phyloP scores from a whole-genome alignment of 2,888 invertebrate genomes.

The Heteropelma amictum region DNA sequence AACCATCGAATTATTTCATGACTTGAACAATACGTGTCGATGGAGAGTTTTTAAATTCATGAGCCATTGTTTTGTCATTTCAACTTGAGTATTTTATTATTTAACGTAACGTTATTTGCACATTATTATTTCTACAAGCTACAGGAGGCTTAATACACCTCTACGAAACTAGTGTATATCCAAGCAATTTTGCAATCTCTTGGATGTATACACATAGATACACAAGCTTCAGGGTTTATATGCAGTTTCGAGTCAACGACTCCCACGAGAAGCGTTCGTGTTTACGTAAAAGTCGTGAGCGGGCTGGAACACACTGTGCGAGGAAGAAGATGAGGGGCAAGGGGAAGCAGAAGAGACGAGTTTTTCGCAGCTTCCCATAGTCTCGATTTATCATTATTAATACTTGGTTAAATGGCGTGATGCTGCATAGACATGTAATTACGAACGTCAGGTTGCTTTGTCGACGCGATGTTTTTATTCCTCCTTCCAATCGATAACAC shows the following conservation, averaged over 20 bases:
- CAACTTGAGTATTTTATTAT: background rate
- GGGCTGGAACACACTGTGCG: background rate
- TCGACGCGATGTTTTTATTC: background rate
- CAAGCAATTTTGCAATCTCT: slow-evolving; percentile 27
- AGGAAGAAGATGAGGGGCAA: slow-evolving; percentile 7
- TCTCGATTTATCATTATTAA: slow-evolving; percentile 10
- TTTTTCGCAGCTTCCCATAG: slow-evolving; percentile 7
- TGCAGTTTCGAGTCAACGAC: slow-evolving; percentile 29
- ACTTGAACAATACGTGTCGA: background rate
- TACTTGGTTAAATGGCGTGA: background rate
- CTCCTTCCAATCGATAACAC: background rate
- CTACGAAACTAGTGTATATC: slow-evolving; percentile 2
- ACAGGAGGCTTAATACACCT: background rate
- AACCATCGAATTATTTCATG: no score
- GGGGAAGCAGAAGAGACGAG: background rate
- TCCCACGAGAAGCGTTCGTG: slow-evolving; percentile 36
- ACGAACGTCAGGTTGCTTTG: background rate
- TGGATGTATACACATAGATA: slow-evolving; percentile 9
- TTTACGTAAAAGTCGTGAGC: slow-evolving; percentile 47
- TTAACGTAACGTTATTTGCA: slow-evolving; percentile 17
- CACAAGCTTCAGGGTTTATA: background rate
- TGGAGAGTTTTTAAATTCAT: slow-evolving; percentile 9
- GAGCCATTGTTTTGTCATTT: slow-evolving; percentile 21
- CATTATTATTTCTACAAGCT: slow-evolving; percentile 17
- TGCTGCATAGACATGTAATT: background rate